Evolutionary conservation across 2,797 vertebrate genomes (phyloP), one percentile per base, ranked within the genome.

Genomic region (Pangasius krempfi): DNA sequence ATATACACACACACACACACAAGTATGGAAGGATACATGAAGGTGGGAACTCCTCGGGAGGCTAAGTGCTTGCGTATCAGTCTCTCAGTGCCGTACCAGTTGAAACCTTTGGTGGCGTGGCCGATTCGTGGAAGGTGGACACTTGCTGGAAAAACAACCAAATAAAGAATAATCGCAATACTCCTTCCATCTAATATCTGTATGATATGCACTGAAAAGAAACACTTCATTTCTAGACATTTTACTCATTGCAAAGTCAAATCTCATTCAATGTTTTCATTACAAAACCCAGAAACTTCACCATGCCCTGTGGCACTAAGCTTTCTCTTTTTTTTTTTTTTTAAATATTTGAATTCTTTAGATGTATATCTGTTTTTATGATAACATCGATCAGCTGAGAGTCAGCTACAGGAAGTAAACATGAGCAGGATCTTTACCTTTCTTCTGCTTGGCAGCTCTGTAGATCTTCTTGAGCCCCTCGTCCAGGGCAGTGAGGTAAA

Each of bases 51-150:
- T 18, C 97, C 96, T 92, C 93, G 95, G 72, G 96, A 88, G 20
- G 97, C 95, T 92, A 99, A 94, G 84, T 98, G 94, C 87, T 99
- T 99, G 90, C 95, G 95, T 94, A 99, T 97, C 86, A 99, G 97
- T 73, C 97, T 95, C 93, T 99, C 98, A 0, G 98, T 99, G 84
- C 98, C 97, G 0, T 99, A 99, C 98, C 98, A 99, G 95, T 99
- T 98, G 94, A 99, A 99, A 76, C 94, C 97, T 94, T 94, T 96
- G 0, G 98, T 98, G 88, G 97, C 93, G 58, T 99, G 96, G 10
- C 98, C 98, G 0, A 99, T 97, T 13, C 97, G 97, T 84, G 98
- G 98, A 80, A 99, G 97, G 91, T 99, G 98, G 68, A 99, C 97
- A 8, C 98, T 97, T 30, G 97, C 98, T 99, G 81, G 83, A 18